Percentiles rank a stretch among this genome's conserved stretches.
phyloP scores from a whole-genome alignment of 1,140 invertebrate genomes.

The Aphidius ervi region DNA sequence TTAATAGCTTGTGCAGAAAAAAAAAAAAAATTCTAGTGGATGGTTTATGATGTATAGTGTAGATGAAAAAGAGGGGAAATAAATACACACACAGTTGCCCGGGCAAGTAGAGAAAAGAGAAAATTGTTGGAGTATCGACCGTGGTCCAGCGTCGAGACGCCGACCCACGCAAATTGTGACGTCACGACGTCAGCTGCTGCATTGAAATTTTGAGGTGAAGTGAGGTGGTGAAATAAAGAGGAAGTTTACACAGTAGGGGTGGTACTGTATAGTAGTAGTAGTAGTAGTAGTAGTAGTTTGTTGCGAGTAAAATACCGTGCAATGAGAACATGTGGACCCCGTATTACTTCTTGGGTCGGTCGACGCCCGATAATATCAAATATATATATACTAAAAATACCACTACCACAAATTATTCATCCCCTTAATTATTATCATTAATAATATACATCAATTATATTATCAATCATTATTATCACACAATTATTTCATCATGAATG shows the following conservation, averaged over 20 bases:
- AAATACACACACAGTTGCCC: conserved; percentile 30
- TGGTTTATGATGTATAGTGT: background rate
- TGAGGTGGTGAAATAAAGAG: no score
- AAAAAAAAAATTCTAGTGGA: background rate
- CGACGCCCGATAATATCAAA: conserved; percentile 4
- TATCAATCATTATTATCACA: no score
- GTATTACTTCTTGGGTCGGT: conserved; percentile 12
- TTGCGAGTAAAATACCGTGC: conserved; percentile 21
- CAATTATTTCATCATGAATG: no score
- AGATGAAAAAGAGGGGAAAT: conserved; percentile 12
- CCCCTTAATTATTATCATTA: no score
- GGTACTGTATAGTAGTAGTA: no score
- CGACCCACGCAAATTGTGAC: conserved; percentile 41
- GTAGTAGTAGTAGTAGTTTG: background rate
- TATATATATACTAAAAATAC: no score
- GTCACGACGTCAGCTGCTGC: conserved; percentile 46
- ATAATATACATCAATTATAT: no score
- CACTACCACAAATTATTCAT: no score
- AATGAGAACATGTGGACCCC: conserved; percentile 21
- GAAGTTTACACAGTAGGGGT: no score
- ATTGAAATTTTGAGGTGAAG: background rate
- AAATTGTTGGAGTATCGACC: conserved; percentile 33
- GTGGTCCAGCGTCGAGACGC: conserved; percentile 33
- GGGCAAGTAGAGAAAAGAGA: conserved; percentile 17
- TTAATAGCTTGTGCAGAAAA: conserved; percentile 5